Percentiles rank a stretch among this genome's conserved stretches.
These are phyloP conservation scores for Cherax quadricarinatus DNA, from an alignment of 1,140 invertebrate species.

Conservation along the genomic window DNA sequence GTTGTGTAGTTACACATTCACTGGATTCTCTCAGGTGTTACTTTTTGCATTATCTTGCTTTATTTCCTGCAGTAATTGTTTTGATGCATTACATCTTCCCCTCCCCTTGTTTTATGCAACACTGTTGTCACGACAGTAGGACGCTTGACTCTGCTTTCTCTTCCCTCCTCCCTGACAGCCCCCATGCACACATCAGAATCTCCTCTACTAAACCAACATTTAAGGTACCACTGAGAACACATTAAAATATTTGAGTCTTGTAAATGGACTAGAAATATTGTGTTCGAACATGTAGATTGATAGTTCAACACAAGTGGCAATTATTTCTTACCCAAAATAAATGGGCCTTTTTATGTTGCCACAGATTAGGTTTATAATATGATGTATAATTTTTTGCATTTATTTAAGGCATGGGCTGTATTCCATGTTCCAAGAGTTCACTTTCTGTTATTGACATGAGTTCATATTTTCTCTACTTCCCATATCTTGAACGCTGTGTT, in stretches of 20 bases:
- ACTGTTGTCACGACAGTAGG: slow-evolving; percentile 31
- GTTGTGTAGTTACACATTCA: slow-evolving; percentile 20
- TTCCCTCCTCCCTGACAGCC: background rate
- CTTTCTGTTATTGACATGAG: background rate
- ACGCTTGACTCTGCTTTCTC: slow-evolving; percentile 22
- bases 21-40: slow-evolving; percentile 9
- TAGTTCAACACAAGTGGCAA: background rate
- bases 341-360: background rate
- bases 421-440: background rate
- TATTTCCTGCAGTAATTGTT: slow-evolving; percentile 17
- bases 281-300: background rate
- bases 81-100: background rate
- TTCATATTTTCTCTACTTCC: too few relatives aligned
- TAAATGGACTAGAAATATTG: background rate
- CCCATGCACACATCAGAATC: background rate
- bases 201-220: background rate
- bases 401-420: background rate
- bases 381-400: background rate
- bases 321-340: background rate
- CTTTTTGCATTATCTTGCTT: slow-evolving; percentile 26
- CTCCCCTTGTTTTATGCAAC: slow-evolving; percentile 1
- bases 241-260: background rate
- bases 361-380: background rate
- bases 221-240: background rate
- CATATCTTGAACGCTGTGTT: too few relatives aligned